Percentiles rank a stretch among this genome's conserved stretches.
phyloP scores from a whole-genome alignment of 2,113 vertebrate species.

The mouse (Mus musculus) region GRCm39 chr14:75881501-75882000 shows the following conservation, averaged over 20 bases:
- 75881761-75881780: not conserved
- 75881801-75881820: not conserved
- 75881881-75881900: not conserved
- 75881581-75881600: not conserved
- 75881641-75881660: not conserved
- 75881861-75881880: not conserved
- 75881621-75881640: not conserved
- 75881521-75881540: not conserved
- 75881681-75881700: not conserved
- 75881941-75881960: not conserved
- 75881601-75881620: not conserved
- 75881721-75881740: not conserved
- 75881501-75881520: not conserved
- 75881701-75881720: not conserved
- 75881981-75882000: not conserved
- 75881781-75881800: not conserved
- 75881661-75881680: not conserved
- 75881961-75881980: not conserved
- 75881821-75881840: not conserved
- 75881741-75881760: not conserved
- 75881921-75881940: not conserved
- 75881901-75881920: not conserved
- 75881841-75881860: not conserved
- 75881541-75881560: not conserved
- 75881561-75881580: not conserved